phyloP scores from a whole-genome alignment of 1,140 invertebrate species.

The Protaetia brevitarsis region DNA sequence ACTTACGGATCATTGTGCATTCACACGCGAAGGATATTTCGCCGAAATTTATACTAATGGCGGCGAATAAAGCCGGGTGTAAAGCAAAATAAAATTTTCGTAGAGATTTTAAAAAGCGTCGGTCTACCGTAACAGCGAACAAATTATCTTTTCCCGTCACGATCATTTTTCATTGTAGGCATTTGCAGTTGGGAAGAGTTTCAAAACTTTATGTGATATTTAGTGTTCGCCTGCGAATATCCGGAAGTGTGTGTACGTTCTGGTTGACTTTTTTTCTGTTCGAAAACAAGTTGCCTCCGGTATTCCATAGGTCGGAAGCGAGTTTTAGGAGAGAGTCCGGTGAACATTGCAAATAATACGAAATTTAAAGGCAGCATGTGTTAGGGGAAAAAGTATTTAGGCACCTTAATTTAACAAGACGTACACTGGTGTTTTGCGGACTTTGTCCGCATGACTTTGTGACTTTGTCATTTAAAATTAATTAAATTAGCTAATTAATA shows the following conservation, averaged over 20 bases:
- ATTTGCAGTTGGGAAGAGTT: not conserved
- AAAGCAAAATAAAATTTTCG: conserved; percentile 15
- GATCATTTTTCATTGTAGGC: conserved; percentile 19
- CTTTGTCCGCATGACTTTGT: no score
- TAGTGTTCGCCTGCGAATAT: not conserved
- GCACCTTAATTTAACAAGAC: no score
- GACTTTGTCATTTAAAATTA: no score
- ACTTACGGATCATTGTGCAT: conserved; percentile 1
- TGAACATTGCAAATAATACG: no score
- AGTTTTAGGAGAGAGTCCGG: no score
- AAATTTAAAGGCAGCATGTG: no score
- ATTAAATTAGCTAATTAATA: no score
- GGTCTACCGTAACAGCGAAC: conserved; percentile 20
- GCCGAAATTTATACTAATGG: conserved; percentile 23
- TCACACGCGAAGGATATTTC: conserved; percentile 2
- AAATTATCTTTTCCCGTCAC: conserved; percentile 1
- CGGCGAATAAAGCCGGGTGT: not conserved
- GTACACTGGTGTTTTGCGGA: no score
- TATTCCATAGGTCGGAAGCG: no score
- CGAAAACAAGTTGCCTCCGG: no score
- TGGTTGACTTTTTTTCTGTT: not conserved
- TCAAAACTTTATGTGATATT: not conserved
- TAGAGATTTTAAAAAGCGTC: conserved; percentile 9
- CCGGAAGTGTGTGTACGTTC: not conserved
- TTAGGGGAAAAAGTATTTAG: no score